Evolutionary conservation across 2,113 vertebrate species (phyloP), one percentile per base, ranked within the genome.

Genomic region (Hoplias malabaricus): DNA sequence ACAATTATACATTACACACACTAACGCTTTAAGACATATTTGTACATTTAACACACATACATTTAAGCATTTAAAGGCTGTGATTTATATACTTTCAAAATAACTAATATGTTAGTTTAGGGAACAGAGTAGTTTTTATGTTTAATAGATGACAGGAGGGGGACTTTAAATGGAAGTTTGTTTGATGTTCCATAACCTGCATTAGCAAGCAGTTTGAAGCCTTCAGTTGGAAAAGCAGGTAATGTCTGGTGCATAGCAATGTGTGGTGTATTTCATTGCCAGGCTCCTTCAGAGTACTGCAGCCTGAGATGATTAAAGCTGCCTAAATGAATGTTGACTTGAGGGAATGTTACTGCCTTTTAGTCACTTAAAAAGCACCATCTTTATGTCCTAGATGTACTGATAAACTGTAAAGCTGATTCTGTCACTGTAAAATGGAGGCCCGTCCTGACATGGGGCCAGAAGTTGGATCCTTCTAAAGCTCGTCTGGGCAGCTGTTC

Each of bases 401-500:
- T 73, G 14, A 31, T 90, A 27, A 88, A 91, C 57, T 93, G 92
- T 5, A 29, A 34, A n/a, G 19, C 25, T 40, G 85, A 82, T n/a
- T 74, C 25, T 34, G 73, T 92, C 48, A 79, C 46, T 0, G 23
- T 92, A 46, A 86, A 80, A 31, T 93, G 90, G 85, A 86, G 4
- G 21, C 62, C 82, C n/a, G 56, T 33, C 5, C 85, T 29, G 75
- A 77, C n/a, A 70, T 54, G 0, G 74, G 88, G 1, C 19, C 61
- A 38, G 34, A 79, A 68, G 21, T 0, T 79, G 27, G 73, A 84
- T 9, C 10, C 21, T 0, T 87, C 86, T 0, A 82, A 85, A 4
- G 79, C 91, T 4, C 87, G 81, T 19, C 85, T 93, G 48, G 91
- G 93, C 0, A 84, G 13, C 77, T 93, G 93, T 66, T 42, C 54